Conservation (phyloP, 2,113 vertebrate species). For the Siphamia tubifer region DNA sequence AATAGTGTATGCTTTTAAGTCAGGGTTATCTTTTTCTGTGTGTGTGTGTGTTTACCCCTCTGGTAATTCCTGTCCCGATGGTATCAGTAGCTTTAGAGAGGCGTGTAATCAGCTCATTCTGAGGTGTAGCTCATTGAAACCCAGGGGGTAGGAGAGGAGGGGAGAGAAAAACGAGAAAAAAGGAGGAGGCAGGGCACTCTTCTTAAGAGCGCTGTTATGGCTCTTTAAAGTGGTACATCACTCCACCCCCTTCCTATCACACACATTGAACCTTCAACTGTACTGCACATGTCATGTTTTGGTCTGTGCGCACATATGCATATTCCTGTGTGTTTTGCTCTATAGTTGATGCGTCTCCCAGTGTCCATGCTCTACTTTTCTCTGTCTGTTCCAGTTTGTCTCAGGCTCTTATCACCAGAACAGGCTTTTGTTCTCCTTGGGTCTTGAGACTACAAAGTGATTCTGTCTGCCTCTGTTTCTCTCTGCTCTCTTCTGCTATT, state of each 20-base stretch:
- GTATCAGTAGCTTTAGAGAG: conserved; percentile 75
- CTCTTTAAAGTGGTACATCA: conserved; percentile 43
- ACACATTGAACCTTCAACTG: background rate
- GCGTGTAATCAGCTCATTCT: conserved; percentile 73
- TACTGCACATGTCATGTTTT: background rate
- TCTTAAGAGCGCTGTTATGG: conserved; percentile 50
- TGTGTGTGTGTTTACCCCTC: conserved; percentile 73
- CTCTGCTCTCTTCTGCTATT: conserved; percentile 29
- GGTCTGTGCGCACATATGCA: background rate
- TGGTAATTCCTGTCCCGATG: conserved; percentile 76
- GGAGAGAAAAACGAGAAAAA: conserved; percentile 9
- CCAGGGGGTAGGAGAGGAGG: conserved; percentile 43
- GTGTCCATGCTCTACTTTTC: conserved; percentile 61
- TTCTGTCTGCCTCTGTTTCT: conserved; percentile 37
- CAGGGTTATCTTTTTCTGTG: conserved; percentile 53
- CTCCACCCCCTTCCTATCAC: conserved; percentile 8
- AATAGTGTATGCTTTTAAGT: conserved; percentile 58
- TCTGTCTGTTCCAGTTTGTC: conserved; percentile 61
- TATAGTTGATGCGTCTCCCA: background rate
- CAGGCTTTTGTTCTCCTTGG: conserved; percentile 56
- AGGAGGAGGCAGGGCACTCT: conserved; percentile 26
- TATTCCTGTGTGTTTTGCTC: conserved; percentile 28
- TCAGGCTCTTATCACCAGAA: conserved; percentile 50
- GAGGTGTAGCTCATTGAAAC: conserved; percentile 74
- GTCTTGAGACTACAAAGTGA: conserved; percentile 60